Conservation (phyloP, 2,888 invertebrate species). For the Spatulosminthurus flaviceps region DNA sequence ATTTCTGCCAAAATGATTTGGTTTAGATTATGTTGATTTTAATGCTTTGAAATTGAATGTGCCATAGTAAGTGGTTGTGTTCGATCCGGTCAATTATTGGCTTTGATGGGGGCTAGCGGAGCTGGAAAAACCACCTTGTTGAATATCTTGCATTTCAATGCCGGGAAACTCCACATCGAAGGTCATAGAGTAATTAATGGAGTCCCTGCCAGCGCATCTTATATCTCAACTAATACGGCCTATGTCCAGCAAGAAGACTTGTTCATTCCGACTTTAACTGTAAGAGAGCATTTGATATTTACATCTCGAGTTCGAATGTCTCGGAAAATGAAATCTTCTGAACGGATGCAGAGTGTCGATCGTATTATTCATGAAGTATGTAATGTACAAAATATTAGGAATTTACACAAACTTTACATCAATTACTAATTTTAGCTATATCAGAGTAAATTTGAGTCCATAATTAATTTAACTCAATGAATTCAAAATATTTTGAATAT, state of each 20-base stretch:
- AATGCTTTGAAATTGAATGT: no score
- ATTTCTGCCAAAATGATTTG: no score
- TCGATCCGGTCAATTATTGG: not conserved
- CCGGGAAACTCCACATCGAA: conserved; percentile 71
- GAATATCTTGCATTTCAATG: conserved; percentile 83
- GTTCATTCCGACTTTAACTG: conserved; percentile 81
- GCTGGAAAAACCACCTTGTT: conserved; percentile 87
- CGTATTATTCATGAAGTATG: conserved; percentile 79
- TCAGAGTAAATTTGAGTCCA: no score
- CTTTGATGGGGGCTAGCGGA: not conserved
- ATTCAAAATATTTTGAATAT: no score
- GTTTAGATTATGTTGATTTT: no score
- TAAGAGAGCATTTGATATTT: conserved; percentile 70
- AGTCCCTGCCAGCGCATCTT: conserved; percentile 73
- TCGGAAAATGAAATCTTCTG: conserved; percentile 75
- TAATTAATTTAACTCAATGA: no score
- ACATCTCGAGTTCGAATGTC: conserved; percentile 91
- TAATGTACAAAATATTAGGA: no score
- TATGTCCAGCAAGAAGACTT: conserved; percentile 95
- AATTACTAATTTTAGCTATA: not conserved
- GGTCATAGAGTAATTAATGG: conserved; percentile 78
- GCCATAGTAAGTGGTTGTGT: no score
- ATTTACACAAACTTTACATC: no score
- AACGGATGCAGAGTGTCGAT: conserved; percentile 81
- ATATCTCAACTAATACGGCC: conserved; percentile 80